A percentile compares a stretch with the other conserved stretches of the same genome.
These are phyloP conservation scores for Tiphia femorata DNA, from an alignment of 2,888 invertebrate genomes.

Conservation along the genomic window DNA sequence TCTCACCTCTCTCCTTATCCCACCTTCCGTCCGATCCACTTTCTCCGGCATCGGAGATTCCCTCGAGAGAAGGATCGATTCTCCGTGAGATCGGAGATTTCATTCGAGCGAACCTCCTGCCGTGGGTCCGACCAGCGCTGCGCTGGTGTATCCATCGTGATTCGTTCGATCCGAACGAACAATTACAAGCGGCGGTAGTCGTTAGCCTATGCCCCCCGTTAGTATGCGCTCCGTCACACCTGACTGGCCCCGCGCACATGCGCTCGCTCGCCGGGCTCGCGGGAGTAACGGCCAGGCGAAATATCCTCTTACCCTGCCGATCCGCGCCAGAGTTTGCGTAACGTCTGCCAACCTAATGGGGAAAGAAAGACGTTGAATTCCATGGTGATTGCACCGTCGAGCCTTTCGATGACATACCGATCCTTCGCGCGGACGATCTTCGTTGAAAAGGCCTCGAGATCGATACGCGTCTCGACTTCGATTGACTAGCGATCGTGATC, in stretches of 20 bases:
- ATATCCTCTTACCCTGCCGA: constrained; percentile 39
- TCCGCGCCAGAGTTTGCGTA: constrained; percentile 39
- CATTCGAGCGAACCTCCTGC: too few species aligned
- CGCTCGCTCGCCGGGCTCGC: constrained; percentile 35
- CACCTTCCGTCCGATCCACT: too few species aligned
- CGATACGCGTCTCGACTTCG: background rate
- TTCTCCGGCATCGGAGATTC: too few species aligned
- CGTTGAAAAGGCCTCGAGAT: too few species aligned
- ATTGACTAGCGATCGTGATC: constrained; percentile 13
- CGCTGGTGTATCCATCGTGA: constrained; percentile 39
- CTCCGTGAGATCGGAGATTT: too few species aligned
- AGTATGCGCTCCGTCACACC: constrained; percentile 65
- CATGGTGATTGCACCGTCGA: constrained; percentile 24
- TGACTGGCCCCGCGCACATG: constrained; percentile 54
- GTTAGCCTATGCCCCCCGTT: constrained; percentile 65
- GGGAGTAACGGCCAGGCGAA: constrained; percentile 34
- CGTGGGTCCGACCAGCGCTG: too few species aligned
- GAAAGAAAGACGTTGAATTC: constrained; percentile 37
- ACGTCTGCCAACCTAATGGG: constrained; percentile 34
- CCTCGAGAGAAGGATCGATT: too few species aligned
- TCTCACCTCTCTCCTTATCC: too few species aligned
- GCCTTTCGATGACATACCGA: constrained; percentile 28
- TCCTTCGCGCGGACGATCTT: constrained; percentile 10
- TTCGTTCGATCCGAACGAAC: constrained; percentile 55
- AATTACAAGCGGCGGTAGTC: constrained; percentile 66